Evolutionary conservation across 2,888 invertebrate species (phyloP).

Genomic region (Carcina quercana): DNA sequence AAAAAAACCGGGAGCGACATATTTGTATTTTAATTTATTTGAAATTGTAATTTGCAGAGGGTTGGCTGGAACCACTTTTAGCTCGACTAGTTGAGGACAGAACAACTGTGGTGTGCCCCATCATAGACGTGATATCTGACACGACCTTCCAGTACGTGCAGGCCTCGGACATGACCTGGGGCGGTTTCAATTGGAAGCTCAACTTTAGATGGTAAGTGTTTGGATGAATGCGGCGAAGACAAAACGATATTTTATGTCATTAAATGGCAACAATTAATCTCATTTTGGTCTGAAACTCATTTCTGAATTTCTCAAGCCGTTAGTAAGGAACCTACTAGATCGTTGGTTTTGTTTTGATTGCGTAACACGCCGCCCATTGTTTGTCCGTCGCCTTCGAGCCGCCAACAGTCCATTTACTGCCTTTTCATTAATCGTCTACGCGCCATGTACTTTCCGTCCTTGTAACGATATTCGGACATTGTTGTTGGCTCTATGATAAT

Average conservation of each 20-base stretch:
- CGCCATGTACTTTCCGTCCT: no score
- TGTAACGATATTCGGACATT: no score
- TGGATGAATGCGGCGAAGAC: no score
- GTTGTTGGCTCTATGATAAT: no score
- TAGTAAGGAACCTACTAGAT: no score
- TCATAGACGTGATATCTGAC: constrained; percentile 99
- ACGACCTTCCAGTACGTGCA: constrained; percentile 99
- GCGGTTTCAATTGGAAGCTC: constrained; percentile 99
- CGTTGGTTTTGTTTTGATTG: constrained; percentile 37
- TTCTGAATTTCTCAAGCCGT: constrained; percentile 1
- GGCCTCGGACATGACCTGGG: constrained; percentile 99
- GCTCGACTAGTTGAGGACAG: constrained; percentile 94
- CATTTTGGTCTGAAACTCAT: no score
- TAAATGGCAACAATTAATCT: no score
- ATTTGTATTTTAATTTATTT: no score
- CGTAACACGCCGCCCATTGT: constrained; percentile 32
- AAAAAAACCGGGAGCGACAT: no score
- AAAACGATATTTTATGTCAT: no score
- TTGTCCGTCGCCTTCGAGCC: constrained; percentile 7
- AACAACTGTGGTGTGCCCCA: constrained; percentile 96
- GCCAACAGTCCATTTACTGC: constrained; percentile 1
- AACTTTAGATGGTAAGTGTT: constrained; percentile 94
- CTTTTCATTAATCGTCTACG: constrained; percentile 5
- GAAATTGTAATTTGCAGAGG: constrained; percentile 79
- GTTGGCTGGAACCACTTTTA: constrained; percentile 98